phyloP scores from a whole-genome alignment of 2,797 vertebrate species.

The Sebastolobus alascanus region DNA sequence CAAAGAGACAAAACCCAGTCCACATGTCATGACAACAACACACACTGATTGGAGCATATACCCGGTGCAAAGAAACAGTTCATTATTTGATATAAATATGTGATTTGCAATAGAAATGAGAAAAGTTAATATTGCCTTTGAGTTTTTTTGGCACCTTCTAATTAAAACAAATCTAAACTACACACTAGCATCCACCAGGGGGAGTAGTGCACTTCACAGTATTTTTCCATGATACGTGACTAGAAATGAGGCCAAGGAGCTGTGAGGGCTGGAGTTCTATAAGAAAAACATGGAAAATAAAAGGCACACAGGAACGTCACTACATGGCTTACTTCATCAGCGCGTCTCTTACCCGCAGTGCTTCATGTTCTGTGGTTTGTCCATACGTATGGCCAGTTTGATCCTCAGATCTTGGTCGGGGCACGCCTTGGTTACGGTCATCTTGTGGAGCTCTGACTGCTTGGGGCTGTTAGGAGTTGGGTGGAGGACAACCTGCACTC shows the following conservation, averaged over 20 bases:
- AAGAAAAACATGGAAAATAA: constrained; percentile 55
- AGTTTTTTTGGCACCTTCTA: neutral
- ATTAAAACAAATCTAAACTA: constrained; percentile 40
- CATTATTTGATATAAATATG: neutral
- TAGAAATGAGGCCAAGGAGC: constrained; percentile 81
- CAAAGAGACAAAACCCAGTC: constrained; percentile 29
- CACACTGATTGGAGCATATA: neutral
- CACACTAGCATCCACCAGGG: constrained; percentile 76
- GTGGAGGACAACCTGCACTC: constrained; percentile 94
- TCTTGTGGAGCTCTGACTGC: constrained; percentile 98
- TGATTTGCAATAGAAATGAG: neutral
- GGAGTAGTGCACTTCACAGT: constrained; percentile 76
- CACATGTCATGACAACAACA: neutral
- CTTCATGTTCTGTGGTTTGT: constrained; percentile 99
- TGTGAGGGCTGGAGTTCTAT: constrained; percentile 59
- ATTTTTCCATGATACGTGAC: constrained; percentile 76
- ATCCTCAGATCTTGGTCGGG: constrained; percentile 98
- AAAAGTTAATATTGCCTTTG: neutral
- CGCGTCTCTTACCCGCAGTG: constrained; percentile 93
- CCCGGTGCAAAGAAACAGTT: neutral
- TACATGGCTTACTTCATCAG: neutral
- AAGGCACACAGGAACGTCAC: constrained; percentile 36
- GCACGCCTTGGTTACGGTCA: constrained; percentile 98
- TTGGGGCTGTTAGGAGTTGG: constrained; percentile 99
- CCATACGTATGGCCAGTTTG: constrained; percentile 98